Base-by-base conservation (phyloP, 2,888 invertebrate genomes). In the Bellardia bayeri region DNA sequence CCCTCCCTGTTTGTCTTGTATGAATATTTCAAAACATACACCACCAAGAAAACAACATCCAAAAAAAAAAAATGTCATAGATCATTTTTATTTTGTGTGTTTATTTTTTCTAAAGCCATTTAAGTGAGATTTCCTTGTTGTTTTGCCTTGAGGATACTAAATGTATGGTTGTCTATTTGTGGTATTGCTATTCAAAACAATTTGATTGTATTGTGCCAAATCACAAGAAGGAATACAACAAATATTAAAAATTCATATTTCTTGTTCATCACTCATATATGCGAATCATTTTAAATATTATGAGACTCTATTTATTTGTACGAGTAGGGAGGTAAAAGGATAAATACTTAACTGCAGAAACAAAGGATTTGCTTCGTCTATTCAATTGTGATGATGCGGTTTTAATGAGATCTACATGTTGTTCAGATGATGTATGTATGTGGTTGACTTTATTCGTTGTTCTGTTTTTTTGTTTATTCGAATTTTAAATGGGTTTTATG, bases 341-440 rank as follows among this genome's bases (percentile, higher is more conserved):
- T 74, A 33, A 66, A 78, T 81, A 51, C 13, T 63, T 63, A 42
- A 14, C 11, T n/a, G 45, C 56, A 45, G 58, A 72, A 83, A 88
- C 85, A 83, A 80, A 63, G 80, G 85, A 76, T 78, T 56, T 75
- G 16, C 2, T 86, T 68, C 76, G 58, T 86, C 86, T 88, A 89
- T 89, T 90, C 83, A 89, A 89, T 87, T 82, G 80, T n/a, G 88
- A 83, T 91, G 91, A 91, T 91, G 92, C 89, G 90, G 90, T 91
- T 92, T 92, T 90, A 91, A 91, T 91, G 91, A 89, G 90, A 89
- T 87, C 58, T 79, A 63, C 51, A 82, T 66, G 75, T 82, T 56
- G 37, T 68, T 69, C 64, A 58, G 64, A 85, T 79, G 81, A 82
- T 87, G 85, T 75, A 82, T 87, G 85, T 75, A 87, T 81, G 66